phyloP scores from a whole-genome alignment of 2,113 vertebrate species.

The Jaculus jaculus region DNA sequence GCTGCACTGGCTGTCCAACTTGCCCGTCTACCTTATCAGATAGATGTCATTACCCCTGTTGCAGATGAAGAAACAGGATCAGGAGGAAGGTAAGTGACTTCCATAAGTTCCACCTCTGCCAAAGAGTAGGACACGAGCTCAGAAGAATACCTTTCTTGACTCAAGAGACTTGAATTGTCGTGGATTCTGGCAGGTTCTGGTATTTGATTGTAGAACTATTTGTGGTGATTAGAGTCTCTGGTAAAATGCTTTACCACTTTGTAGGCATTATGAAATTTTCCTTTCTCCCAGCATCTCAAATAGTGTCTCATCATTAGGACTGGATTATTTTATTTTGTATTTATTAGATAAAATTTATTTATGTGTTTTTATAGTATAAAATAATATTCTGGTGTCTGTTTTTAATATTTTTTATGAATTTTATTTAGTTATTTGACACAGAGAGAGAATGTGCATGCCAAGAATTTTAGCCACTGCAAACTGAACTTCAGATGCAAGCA shows the following conservation, averaged over 20 bases:
- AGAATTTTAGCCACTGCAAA: no score
- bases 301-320: background rate
- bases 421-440: no score
- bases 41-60: background rate
- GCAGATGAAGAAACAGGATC: background rate
- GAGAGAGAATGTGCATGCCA: no score
- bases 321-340: background rate
- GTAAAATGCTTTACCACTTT: background rate
- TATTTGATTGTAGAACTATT: background rate
- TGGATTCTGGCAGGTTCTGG: background rate
- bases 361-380: background rate
- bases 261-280: background rate
- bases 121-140: background rate
- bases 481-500: no score
- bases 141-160: background rate
- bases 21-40: background rate
- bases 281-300: background rate
- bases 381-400: background rate
- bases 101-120: background rate
- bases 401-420: no score
- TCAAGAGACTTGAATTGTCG: background rate
- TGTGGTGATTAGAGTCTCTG: background rate
- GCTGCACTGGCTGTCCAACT: background rate
- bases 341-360: background rate
- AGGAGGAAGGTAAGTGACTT: background rate